Conservation (phyloP, 2,113 vertebrate species). For the Sylvicapra grimmia region DNA sequence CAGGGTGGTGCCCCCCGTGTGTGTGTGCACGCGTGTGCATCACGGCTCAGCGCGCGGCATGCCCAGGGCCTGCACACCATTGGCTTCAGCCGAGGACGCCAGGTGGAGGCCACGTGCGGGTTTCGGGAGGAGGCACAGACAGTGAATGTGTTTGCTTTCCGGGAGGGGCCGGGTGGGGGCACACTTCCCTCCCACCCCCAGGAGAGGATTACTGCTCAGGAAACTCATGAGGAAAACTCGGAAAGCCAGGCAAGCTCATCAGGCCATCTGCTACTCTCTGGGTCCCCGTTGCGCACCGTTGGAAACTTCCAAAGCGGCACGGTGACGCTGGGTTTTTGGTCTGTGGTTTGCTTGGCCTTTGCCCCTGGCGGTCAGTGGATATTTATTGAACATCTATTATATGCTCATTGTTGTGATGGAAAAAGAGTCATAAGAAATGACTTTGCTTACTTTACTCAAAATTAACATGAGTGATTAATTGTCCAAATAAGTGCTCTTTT, state of each 20-base stretch:
- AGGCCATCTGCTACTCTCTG: neutral
- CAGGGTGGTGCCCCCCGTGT: neutral
- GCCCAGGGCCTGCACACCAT: rapidly evolving
- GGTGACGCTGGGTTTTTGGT: neutral
- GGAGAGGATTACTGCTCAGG: neutral
- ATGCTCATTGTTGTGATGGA: neutral
- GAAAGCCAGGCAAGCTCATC: neutral
- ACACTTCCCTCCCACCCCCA: neutral
- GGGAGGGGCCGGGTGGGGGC: rapidly evolving
- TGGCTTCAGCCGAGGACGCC: neutral
- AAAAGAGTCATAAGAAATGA: neutral
- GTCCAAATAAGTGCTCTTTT: neutral
- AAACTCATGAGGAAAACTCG: neutral
- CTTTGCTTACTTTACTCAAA: neutral
- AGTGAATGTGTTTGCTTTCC: neutral
- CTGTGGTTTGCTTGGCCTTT: neutral
- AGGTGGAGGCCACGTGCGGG: neutral
- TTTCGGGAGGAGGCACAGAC: neutral
- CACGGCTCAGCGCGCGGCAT: rapidly evolving
- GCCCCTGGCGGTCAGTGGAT: neutral
- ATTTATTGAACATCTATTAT: neutral
- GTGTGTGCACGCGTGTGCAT: neutral
- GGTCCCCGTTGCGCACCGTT: neutral
- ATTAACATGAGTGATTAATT: neutral
- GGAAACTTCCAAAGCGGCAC: neutral